Conservation (phyloP, 2,797 vertebrate genomes). For the Galagoides demidoff region DNA sequence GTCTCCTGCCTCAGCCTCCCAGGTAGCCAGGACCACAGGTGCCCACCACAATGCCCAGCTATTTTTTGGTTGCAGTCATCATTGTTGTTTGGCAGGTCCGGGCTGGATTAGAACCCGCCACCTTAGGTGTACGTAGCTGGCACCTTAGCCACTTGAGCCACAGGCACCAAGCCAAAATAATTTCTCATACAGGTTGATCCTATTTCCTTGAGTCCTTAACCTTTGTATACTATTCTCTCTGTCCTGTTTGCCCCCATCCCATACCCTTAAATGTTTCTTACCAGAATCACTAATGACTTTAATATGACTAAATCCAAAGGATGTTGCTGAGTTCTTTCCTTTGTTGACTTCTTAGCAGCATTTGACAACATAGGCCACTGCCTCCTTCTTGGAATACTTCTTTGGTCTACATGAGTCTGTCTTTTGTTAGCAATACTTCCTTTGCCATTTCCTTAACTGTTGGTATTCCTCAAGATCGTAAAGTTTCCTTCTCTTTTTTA, state of each 20-base stretch:
- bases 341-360: not conserved
- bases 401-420: not conserved
- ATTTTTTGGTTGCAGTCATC: too few species aligned
- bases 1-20: too few species aligned
- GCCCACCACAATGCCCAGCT: too few species aligned
- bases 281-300: not conserved
- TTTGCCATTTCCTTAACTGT: not conserved
- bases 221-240: not conserved
- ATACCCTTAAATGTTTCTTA: not conserved
- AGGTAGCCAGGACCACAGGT: too few species aligned
- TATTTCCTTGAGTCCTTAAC: not conserved
- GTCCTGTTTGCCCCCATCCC: not conserved
- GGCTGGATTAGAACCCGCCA: too few species aligned
- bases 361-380: not conserved
- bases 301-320: not conserved
- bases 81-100: too few species aligned
- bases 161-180: too few species aligned
- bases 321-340: not conserved
- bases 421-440: not conserved
- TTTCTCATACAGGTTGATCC: not conserved
- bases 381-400: not conserved
- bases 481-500: not conserved
- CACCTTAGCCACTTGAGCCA: too few species aligned
- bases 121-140: too few species aligned
- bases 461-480: not conserved